Percentiles rank a stretch among this genome's conserved stretches.
Conservation (phyloP, 2,888 invertebrate genomes). For the Scaptomyza reducta region DNA sequence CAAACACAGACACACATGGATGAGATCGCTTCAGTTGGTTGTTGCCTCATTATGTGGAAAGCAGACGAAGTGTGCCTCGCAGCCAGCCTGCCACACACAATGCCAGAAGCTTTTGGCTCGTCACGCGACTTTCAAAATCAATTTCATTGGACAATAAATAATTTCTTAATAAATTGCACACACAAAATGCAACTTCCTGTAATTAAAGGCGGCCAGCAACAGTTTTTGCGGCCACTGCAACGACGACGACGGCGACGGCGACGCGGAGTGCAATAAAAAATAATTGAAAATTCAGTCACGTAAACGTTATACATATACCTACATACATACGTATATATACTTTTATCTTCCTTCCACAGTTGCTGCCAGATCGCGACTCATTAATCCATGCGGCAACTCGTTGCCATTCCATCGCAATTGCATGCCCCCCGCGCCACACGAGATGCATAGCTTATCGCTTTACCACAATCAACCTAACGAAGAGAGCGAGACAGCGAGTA, state of each 20-base stretch:
- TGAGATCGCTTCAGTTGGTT: constrained; percentile 21
- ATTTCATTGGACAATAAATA: constrained; percentile 71
- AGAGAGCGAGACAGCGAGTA: not conserved
- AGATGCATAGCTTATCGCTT: constrained; percentile 57
- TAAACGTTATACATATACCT: constrained; percentile 55
- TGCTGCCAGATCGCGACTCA: constrained; percentile 71
- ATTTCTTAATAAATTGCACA: constrained; percentile 76
- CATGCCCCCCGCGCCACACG: constrained; percentile 27
- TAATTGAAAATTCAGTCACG: constrained; percentile 77
- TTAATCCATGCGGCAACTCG: constrained; percentile 59
- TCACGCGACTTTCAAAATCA: constrained; percentile 77
- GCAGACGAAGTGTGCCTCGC: constrained; percentile 14
- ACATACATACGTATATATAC: not conserved
- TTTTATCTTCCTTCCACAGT: constrained; percentile 41
- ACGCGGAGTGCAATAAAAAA: constrained; percentile 74
- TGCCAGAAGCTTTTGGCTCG: constrained; percentile 41
- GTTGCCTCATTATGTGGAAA: constrained; percentile 57
- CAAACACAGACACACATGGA: not conserved
- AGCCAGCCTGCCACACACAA: constrained; percentile 51
- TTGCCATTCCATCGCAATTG: constrained; percentile 29
- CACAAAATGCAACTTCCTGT: constrained; percentile 74
- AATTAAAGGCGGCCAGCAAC: constrained; percentile 66
- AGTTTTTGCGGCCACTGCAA: constrained; percentile 1
- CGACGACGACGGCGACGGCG: constrained; percentile 26
- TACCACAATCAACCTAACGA: constrained; percentile 48